Percentiles rank a stretch among this genome's conserved stretches.
Conservation (phyloP, 1,140 invertebrate genomes). For the Nautilus pompilius region DNA sequence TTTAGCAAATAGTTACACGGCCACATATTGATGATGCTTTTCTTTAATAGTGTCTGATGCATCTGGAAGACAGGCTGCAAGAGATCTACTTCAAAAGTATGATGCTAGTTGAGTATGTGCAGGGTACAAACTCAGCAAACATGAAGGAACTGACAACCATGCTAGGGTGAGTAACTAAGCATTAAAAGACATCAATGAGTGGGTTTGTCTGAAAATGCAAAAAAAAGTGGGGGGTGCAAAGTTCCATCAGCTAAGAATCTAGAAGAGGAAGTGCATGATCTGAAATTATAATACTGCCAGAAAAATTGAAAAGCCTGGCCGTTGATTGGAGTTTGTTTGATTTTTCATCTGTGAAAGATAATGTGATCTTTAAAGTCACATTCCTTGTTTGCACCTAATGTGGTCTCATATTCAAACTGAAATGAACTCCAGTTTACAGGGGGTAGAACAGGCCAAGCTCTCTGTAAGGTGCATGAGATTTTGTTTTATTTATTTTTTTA, state of each 20-base stretch:
- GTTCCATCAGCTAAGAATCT: not conserved
- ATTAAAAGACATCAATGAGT: not conserved
- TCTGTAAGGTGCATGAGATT: too few species aligned
- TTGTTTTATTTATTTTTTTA: too few species aligned
- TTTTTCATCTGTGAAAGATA: not conserved
- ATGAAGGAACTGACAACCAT: slow-evolving; percentile 71
- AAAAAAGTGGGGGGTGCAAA: not conserved
- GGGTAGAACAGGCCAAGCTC: too few species aligned
- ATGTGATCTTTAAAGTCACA: too few species aligned
- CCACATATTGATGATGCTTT: too few species aligned
- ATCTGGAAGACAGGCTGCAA: slow-evolving; percentile 77
- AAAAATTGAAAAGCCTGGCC: too few species aligned
- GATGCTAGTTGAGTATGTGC: slow-evolving; percentile 77
- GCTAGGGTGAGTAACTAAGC: slow-evolving; percentile 60
- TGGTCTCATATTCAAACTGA: too few species aligned
- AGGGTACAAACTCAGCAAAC: slow-evolving; percentile 62
- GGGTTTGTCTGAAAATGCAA: not conserved
- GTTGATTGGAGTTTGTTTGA: not conserved
- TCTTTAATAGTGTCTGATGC: slow-evolving; percentile 72
- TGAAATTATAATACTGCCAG: not conserved
- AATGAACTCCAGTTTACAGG: too few species aligned
- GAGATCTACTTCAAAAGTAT: slow-evolving; percentile 83
- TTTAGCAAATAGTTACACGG: too few species aligned
- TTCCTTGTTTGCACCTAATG: too few species aligned
- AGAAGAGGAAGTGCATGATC: not conserved